Conservation (phyloP, 2,888 invertebrate genomes). For the Agrotis clavis region DNA sequence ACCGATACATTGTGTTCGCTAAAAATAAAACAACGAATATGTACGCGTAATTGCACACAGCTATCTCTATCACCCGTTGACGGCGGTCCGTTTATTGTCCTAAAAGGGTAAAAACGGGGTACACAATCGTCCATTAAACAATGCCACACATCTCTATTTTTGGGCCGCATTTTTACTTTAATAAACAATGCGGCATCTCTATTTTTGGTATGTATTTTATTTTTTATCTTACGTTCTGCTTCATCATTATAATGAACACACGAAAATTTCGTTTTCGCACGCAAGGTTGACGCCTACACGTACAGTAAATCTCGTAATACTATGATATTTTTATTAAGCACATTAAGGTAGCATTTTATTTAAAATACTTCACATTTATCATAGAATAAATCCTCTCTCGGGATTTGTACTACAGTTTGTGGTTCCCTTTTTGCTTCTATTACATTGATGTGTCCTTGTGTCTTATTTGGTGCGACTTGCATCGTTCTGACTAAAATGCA, state of each 20-base stretch:
- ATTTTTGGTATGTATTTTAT: conserved; percentile 43
- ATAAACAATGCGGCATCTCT: conserved; percentile 31
- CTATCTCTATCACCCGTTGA: conserved; percentile 40
- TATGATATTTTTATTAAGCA: conserved; percentile 36
- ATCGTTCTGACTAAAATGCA: not conserved
- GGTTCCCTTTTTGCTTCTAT: not conserved
- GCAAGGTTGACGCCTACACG: conserved; percentile 60
- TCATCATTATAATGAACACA: conserved; percentile 48
- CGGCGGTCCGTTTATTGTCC: conserved; percentile 55
- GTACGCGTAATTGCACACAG: conserved; percentile 39
- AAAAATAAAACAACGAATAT: conserved; percentile 44
- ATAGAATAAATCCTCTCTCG: not conserved
- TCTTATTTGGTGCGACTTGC: conserved; percentile 9
- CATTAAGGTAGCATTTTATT: conserved; percentile 23
- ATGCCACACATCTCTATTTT: conserved; percentile 39
- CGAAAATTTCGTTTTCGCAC: conserved; percentile 57
- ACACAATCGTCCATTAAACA: conserved; percentile 25
- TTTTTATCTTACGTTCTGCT: conserved; percentile 43
- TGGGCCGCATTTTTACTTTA: conserved; percentile 26
- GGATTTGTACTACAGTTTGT: not conserved
- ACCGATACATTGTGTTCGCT: conserved; percentile 6
- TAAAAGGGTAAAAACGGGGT: conserved; percentile 45
- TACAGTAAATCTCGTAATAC: conserved; percentile 42
- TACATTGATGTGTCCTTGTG: not conserved
- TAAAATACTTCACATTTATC: conserved; percentile 17